These are phyloP conservation scores for Peromyscus maniculatus DNA, from an alignment of 2,113 vertebrate genomes.

Conservation along the genomic window DNA sequence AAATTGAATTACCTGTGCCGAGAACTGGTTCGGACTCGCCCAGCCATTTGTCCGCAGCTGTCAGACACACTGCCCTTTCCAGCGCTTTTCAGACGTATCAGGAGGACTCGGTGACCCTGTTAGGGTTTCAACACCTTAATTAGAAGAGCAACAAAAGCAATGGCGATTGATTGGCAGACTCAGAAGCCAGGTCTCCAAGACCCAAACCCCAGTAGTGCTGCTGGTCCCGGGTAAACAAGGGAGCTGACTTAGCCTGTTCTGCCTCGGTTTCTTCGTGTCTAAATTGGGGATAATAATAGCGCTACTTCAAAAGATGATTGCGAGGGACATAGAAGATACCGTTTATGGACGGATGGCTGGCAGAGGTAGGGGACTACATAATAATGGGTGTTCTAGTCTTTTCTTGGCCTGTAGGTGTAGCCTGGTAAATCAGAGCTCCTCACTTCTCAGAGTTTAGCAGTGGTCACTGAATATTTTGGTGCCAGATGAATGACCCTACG, in stretches of 20 bases:
- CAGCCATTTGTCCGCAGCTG: constrained; percentile 23
- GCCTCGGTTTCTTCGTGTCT: background rate
- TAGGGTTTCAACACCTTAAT: constrained; percentile 54
- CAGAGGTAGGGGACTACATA: background rate
- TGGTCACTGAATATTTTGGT: background rate
- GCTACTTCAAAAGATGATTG: background rate
- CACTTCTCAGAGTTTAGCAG: background rate
- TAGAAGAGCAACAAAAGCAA: background rate
- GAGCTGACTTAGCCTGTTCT: background rate
- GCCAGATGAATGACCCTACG: background rate
- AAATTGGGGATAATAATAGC: background rate
- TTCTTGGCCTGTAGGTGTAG: background rate
- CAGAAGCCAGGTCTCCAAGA: background rate
- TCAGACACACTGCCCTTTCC: constrained; percentile 8
- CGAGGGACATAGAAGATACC: background rate
- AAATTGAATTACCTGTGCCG: constrained; percentile 64
- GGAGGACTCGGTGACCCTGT: constrained; percentile 32
- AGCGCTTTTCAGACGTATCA: background rate
- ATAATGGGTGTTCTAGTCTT: background rate
- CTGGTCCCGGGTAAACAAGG: background rate
- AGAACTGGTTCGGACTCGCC: constrained; percentile 55
- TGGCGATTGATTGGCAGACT: background rate
- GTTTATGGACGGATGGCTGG: background rate
- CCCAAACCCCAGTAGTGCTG: background rate
- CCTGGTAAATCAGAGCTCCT: background rate